Evolutionary conservation across 1,140 invertebrate genomes (phyloP), one percentile per base, ranked within the genome.

Genomic region (Cydia amplana): DNA sequence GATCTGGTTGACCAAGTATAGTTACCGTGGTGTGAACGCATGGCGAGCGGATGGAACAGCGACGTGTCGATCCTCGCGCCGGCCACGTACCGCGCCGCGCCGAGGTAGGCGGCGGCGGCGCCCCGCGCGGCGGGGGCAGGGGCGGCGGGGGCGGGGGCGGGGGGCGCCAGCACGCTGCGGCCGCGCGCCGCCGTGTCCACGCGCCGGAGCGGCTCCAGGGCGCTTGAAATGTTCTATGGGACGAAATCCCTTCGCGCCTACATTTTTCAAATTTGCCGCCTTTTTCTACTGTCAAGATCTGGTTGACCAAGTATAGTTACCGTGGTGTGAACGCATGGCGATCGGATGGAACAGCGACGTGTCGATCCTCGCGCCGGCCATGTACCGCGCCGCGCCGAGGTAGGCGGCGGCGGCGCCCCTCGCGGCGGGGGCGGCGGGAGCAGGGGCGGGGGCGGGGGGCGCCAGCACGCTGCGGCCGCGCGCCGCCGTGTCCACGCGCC

Each of bases 31-130:
- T 88, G 88, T 6, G 86, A 60, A 9, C 83, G 79, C 18, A 89
- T 74, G 16, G 85, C 79, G 4, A 90, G 70, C 25, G 87, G 80
- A 2, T 85, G 87, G 75, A 91, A 90, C 16, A 91, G 83, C 9
- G 88, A 83, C 16, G 88, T 90, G 78, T 89, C 89, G 72, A 90
- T 89, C 12, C 86, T 77, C 0, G 83, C 75, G 76, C 89, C 89
- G 51, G 89, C 87, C 40, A 90, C 87, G 78, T 89, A 90, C 12
- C 88, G 85, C 77, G 86, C 83, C 10, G 87, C 82, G 77, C 87
- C 84, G n/a, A 91, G 80, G 79, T 91, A 91, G 1, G 85, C 84
- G 25, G 83, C 87, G 12, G 87, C 88, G 1, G 88, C 87, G 67
- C 76, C 80, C 14, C 67, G 78, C 18, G 74, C 67, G 74, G 72